Evolutionary conservation across 1,140 invertebrate species (phyloP), one percentile per base, ranked within the genome.

Genomic region (Sweltsa coloradensis): DNA sequence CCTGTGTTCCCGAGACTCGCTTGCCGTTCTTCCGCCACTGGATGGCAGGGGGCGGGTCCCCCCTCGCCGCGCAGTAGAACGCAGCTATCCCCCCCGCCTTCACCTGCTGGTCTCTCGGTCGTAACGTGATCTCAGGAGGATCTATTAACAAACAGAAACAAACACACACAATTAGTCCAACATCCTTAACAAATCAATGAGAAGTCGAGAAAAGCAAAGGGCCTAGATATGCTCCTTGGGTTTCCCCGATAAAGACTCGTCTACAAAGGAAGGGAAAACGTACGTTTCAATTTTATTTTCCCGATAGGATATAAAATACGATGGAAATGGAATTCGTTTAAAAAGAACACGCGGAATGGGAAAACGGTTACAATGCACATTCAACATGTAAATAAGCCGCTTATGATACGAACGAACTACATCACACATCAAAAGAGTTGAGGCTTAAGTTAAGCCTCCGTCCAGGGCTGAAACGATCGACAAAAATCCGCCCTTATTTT

Each of bases 61-160:
- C 92, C 39, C 83, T 75, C 14, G 92, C 92, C 37, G 83, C 84
- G 72, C 94, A 98, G 68, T 91, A 93, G 72, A 97, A 96, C 31
- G 85, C 87, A 1, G 92, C 92, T 45, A 90, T 86, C n/a, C 85
- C 84, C 45, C 88, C 89, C 42, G 81, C 85, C 47, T 83, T 80
- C 24, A 96, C 93, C 57, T 83, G 82, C 58, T 90, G 85, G 61
- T 90, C 87, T 50, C 79, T 74, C 7, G 90, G 90, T 58, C 79
- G 79, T 58, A 83, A 81, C 55, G 85, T 79, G 60, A 95, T 89
- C 71, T 89, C 83, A 50, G 89, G 89, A 40, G 89, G 89, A 80
- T 90, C 90, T 94, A 78, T 52, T 63, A 64, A 69, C 66, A 68
- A 57, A 65, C 58, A 55, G 53, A 47, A 47, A 41, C 23, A 26